phyloP scores from a whole-genome alignment of 1,140 invertebrate genomes.

The Oscheius sp. region DNA sequence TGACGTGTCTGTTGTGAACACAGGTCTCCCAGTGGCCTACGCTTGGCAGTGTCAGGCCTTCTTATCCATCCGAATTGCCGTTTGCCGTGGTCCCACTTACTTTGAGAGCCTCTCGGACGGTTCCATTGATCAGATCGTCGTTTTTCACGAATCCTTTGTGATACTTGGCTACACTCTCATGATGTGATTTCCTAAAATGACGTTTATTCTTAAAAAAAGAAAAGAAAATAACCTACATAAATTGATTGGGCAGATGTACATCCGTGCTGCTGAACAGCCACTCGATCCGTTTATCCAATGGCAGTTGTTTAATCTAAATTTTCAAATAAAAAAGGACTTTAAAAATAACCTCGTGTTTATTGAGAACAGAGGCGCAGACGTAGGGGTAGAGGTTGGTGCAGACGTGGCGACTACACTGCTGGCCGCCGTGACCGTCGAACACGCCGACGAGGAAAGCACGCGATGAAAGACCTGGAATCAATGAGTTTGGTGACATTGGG shows the following conservation, averaged over 20 bases:
- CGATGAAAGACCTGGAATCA: slow-evolving; percentile 44
- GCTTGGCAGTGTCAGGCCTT: too few relatives aligned
- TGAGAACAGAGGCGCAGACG: slow-evolving; percentile 40
- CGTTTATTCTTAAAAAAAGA: background rate
- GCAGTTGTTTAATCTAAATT: slow-evolving; percentile 33
- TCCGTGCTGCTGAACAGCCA: slow-evolving; percentile 58
- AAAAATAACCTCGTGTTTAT: slow-evolving; percentile 35
- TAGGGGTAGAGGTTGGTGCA: slow-evolving; percentile 56
- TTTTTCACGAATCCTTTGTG: slow-evolving; percentile 37
- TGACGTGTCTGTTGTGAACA: too few relatives aligned
- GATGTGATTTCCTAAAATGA: slow-evolving; percentile 15
- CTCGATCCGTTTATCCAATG: slow-evolving; percentile 50
- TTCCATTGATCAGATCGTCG: slow-evolving; percentile 7
- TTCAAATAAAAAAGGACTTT: background rate
- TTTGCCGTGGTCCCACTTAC: too few relatives aligned
- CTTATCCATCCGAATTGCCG: too few relatives aligned
- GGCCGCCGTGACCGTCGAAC: slow-evolving; percentile 58
- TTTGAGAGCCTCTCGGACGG: slow-evolving; percentile 31
- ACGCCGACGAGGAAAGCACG: slow-evolving; percentile 56
- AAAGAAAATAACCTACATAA: slow-evolving; percentile 21
- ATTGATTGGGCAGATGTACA: slow-evolving; percentile 42
- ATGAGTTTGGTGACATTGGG: background rate
- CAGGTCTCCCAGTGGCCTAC: too few relatives aligned
- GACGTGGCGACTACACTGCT: slow-evolving; percentile 50
- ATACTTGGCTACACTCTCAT: slow-evolving; percentile 46